Evolutionary conservation across 2,888 invertebrate genomes (phyloP), one percentile per base, ranked within the genome.

Genomic region (Luperina testacea): DNA sequence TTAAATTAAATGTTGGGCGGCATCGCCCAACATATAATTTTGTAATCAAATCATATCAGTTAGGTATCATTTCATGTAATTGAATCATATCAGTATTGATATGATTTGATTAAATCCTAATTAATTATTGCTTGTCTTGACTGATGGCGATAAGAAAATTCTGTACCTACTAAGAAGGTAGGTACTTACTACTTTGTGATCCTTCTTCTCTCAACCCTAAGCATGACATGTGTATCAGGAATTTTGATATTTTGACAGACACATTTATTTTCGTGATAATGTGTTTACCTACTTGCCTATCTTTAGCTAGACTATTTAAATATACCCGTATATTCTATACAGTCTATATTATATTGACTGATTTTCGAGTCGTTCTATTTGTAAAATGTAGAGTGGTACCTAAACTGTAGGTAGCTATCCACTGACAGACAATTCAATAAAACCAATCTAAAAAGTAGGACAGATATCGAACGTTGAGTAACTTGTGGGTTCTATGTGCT

Each of bases 391-490:
- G 85, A 89, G 89, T 87, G 78, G 89, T 88, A 57, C 32, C 61
- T 61, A 65, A 59, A 53, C 53, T 24, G 32, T 32, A 32, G 32
- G 32, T 32, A 51, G 59, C 77, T 68, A 68, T 88, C 83, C 78
- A 92, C 90, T 91, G 90, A 91, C 91, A 92, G 90, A 89, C 93
- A 92, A 94, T 93, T 93, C 91, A 92, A 93, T 93, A 93, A 90
- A 92, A 93, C 91, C 93, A 94, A 94, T 94, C 90, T 92, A 93
- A 93, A 93, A 94, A 92, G 92, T 94, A 90, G 94, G 93, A 82
- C 94, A 93, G 88, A 90, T 92, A 91, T 90, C 86, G 89, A 89
- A 88, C 88, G 90, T 88, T 90, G 89, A 86, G 86, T 87, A 89
- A 90, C 86, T 89, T 85, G 80, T 77, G 72, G 79, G 68, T 80